These are phyloP conservation scores for Oreochromis mossambicus DNA, from an alignment of 2,797 vertebrate genomes.

Conservation along the genomic window DNA sequence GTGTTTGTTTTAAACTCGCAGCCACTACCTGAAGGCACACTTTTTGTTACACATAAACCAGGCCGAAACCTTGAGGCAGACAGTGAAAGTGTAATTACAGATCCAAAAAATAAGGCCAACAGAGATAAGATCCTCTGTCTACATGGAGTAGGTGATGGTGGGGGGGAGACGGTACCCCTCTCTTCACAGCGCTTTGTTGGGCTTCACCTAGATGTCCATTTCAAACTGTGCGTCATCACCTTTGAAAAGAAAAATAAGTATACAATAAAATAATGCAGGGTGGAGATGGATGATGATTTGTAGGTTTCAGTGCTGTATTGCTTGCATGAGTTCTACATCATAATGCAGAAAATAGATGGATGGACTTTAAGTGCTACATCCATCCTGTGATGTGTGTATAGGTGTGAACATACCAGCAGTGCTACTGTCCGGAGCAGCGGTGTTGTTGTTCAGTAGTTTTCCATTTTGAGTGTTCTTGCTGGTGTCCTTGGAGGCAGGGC, in stretches of 20 bases:
- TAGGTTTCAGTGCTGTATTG: not conserved
- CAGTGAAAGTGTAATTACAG: not conserved
- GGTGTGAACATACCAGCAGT: constrained; percentile 57
- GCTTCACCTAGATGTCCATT: constrained; percentile 75
- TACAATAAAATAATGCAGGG: not conserved
- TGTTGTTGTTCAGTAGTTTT: constrained; percentile 55
- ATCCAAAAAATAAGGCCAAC: constrained; percentile 9
- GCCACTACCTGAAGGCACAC: constrained; percentile 57
- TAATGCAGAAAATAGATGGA: not conserved
- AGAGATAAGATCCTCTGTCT: not conserved
- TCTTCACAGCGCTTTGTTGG: constrained; percentile 23
- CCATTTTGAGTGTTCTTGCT: constrained; percentile 41
- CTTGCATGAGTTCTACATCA: not conserved
- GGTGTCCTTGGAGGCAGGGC: constrained; percentile 48
- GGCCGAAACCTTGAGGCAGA: constrained; percentile 4
- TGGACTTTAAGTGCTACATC: not conserved
- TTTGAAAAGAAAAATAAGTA: constrained; percentile 21
- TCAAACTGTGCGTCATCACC: constrained; percentile 79
- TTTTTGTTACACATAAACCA: constrained; percentile 14
- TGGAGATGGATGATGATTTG: not conserved
- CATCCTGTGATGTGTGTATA: not conserved
- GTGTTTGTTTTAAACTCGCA: constrained; percentile 12
- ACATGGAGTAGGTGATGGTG: constrained; percentile 13
- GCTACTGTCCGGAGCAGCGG: constrained; percentile 42
- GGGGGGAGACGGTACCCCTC: not conserved